Evolutionary conservation across 2,888 invertebrate species (phyloP).

Genomic region (Trachelus troglodyta): DNA sequence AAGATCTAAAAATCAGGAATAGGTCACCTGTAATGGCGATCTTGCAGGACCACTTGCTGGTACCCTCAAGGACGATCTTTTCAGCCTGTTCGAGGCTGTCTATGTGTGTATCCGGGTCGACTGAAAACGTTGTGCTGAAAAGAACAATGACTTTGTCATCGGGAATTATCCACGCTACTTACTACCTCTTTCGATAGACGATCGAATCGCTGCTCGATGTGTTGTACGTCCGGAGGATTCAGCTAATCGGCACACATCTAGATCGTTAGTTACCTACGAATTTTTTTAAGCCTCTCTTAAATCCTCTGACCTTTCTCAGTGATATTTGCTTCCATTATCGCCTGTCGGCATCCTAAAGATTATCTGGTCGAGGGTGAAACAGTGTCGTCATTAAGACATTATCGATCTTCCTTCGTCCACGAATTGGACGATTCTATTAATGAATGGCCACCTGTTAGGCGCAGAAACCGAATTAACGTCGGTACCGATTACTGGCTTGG

Average conservation of each 20-base stretch:
- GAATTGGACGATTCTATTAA: slow-evolving; percentile 5
- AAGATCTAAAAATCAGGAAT: slow-evolving; percentile 14
- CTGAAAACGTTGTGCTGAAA: slow-evolving; percentile 95
- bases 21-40: slow-evolving; percentile 97
- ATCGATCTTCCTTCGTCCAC: neutral
- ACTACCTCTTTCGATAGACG: neutral
- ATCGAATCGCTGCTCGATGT: neutral
- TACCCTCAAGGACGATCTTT: slow-evolving; percentile 98
- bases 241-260: neutral
- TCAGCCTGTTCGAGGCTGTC: slow-evolving; percentile 98
- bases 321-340: neutral
- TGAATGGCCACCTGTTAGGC: slow-evolving; percentile 51
- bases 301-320: neutral
- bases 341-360: neutral
- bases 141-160: slow-evolving; percentile 60
- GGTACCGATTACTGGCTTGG: slow-evolving; percentile 12
- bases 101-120: slow-evolving; percentile 97
- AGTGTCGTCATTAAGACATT: neutral
- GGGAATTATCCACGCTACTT: slow-evolving; percentile 39
- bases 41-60: slow-evolving; percentile 99
- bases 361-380: neutral
- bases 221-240: neutral
- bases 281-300: neutral
- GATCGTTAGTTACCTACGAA: neutral
- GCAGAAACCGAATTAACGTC: slow-evolving; percentile 48